Evolutionary conservation across 1,140 invertebrate genomes (phyloP), one percentile per base, ranked within the genome.

Genomic region (Pogonomyrmex californicus): DNA sequence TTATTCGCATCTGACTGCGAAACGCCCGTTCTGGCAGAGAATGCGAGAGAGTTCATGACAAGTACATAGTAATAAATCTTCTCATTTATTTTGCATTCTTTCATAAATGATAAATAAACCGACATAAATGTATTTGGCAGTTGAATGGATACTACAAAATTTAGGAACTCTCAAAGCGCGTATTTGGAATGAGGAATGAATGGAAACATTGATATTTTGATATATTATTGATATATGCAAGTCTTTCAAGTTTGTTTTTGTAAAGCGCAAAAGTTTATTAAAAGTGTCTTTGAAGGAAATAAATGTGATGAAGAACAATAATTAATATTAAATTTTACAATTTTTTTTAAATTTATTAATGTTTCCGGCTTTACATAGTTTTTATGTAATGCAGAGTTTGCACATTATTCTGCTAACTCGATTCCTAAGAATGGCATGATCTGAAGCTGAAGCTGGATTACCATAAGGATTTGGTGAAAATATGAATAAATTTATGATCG

Each of bases 401-500:
- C 30, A 47, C 0, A 7, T 5, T 7, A n/a, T 14, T 78, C 33
- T 41, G n/a, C 3, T 17, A 41, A 63, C 17, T 77, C 41, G 3
- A 49, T 63, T 60, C 9, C 1, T 36, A 75, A 83, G 6, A 38
- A 83, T 23, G 10, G 66, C 38, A 47, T 10, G 17, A 58, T 58
- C 17, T 23, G 41, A 60, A 30, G n/a, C 23, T 17, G 36, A 73
- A 23, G 36, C 2, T 38, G 56, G 14, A 83, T 83, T 47, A 47
- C 6, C 66, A 36, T 60, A 62, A 73, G 51, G 6, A 0, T 12
- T 7, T 41, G 10, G 23, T 56, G n/a, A 68, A 47, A 70, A 58
- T 71, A 70, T 5, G 41, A 73, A 12, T 62, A 41, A 75, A 83
- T 75, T 62, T 83, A 58, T 47, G 17, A 44, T 36, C 54, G 23